These are phyloP conservation scores for Phenganax stokvisi DNA, from an alignment of 92 coral and sea anemone species.

Conservation along the genomic window DNA sequence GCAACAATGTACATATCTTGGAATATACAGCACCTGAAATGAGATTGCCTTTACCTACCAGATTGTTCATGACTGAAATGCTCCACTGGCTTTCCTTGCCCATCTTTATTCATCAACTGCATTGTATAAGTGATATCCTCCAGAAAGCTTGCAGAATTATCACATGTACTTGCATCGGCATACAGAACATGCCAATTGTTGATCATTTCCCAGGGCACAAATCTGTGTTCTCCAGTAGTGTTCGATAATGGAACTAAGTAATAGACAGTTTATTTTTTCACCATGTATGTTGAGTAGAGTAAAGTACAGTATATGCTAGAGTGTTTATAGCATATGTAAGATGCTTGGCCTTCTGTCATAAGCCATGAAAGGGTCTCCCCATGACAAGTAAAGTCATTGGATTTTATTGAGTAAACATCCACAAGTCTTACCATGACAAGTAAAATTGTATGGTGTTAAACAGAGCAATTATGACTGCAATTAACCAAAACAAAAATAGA, in stretches of 20 bases:
- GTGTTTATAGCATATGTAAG: not conserved
- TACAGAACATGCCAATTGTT: constrained; percentile 75
- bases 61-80: constrained; percentile 83
- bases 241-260: constrained; percentile 55
- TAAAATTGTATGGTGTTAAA: too few species aligned
- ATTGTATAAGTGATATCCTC: constrained; percentile 57
- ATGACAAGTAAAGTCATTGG: too few species aligned
- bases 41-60: constrained; percentile 47
- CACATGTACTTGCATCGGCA: constrained; percentile 76
- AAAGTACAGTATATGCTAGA: not conserved
- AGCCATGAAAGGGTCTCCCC: too few species aligned
- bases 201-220: constrained; percentile 70
- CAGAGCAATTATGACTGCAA: not conserved
- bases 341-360: too few species aligned
- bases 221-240: constrained; percentile 55
- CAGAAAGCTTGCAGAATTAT: constrained; percentile 56
- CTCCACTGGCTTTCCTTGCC: constrained; percentile 64
- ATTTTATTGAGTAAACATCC: too few species aligned
- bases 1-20: too few species aligned
- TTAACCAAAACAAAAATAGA: not conserved
- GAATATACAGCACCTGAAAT: not conserved
- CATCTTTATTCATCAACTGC: constrained; percentile 72
- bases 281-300: not conserved
- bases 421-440: too few species aligned
- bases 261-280: not conserved